A percentile compares a stretch with the other conserved stretches of the same genome.
Evolutionary conservation across 2,113 vertebrate species (phyloP).

Genomic region (Hyperopisus bebe): DNA sequence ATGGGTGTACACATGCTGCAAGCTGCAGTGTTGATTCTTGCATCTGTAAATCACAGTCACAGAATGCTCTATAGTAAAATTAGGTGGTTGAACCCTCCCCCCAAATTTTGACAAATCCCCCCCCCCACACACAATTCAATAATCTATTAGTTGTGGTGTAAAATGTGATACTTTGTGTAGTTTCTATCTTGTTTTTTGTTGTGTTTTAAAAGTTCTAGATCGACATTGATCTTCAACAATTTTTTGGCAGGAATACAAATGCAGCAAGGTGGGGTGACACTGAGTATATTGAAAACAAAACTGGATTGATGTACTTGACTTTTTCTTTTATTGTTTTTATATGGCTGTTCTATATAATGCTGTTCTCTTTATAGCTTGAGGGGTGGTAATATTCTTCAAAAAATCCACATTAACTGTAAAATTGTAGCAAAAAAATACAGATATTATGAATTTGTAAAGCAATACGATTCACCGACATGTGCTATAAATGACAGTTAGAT

Average conservation of each 20-base stretch:
- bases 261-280: not conserved
- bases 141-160: not conserved
- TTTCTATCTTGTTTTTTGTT: not conserved
- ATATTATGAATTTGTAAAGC: slow-evolving; percentile 5
- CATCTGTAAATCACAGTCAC: not conserved
- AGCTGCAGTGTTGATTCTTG: not conserved
- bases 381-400: not conserved
- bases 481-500: slow-evolving; percentile 1
- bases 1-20: not conserved
- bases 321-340: slow-evolving; percentile 1
- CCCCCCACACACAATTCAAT: not conserved
- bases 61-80: not conserved
- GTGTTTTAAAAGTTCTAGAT: not conserved
- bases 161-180: not conserved
- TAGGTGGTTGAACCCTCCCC: not conserved
- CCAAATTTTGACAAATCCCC: not conserved
- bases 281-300: not conserved
- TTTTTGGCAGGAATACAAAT: slow-evolving; percentile 12
- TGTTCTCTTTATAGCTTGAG: not conserved
- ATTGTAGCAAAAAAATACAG: not conserved
- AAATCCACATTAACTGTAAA: slow-evolving; percentile 6
- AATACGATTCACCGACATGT: not conserved
- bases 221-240: slow-evolving; percentile 1
- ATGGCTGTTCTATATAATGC: not conserved
- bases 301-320: slow-evolving; percentile 9